Percentiles rank a stretch among this genome's conserved stretches.
These are phyloP conservation scores for Fregetta grallaria DNA, from an alignment of 2,113 vertebrate genomes.

Conservation along the genomic window DNA sequence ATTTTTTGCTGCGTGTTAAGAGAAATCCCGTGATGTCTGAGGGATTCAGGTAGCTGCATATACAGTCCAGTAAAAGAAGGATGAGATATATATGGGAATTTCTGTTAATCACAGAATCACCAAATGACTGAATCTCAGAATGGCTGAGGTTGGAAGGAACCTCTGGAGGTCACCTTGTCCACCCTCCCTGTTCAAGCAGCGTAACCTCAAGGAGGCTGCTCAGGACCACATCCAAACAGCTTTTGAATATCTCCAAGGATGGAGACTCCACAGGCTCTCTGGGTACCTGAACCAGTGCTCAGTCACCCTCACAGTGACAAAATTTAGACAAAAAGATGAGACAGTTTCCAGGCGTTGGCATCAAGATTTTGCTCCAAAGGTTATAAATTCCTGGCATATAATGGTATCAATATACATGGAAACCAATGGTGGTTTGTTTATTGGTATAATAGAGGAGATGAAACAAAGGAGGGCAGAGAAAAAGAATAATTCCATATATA, in stretches of 20 bases:
- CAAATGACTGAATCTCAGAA: neutral
- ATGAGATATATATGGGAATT: neutral
- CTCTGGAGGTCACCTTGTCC: neutral
- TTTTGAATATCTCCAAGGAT: neutral
- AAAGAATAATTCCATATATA: neutral
- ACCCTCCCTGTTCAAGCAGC: fast-evolving
- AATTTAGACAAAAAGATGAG: neutral
- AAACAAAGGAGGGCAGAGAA: neutral
- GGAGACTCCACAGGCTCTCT: neutral
- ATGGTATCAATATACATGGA: neutral
- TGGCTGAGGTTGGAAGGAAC: neutral
- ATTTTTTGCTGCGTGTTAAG: neutral
- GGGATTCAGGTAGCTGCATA: neutral
- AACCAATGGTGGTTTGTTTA: neutral
- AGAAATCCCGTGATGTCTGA: neutral
- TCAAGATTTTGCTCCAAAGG: neutral
- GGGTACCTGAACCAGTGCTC: neutral
- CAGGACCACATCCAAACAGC: fast-evolving
- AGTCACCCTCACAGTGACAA: neutral
- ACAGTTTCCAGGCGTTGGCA: neutral
- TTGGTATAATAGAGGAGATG: neutral
- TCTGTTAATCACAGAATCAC: neutral
- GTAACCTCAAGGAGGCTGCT: neutral
- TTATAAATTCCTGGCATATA: neutral
- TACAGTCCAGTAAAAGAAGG: neutral